These are phyloP conservation scores for Diarsia brunnea DNA, from an alignment of 2,888 invertebrate genomes.

Conservation along the genomic window DNA sequence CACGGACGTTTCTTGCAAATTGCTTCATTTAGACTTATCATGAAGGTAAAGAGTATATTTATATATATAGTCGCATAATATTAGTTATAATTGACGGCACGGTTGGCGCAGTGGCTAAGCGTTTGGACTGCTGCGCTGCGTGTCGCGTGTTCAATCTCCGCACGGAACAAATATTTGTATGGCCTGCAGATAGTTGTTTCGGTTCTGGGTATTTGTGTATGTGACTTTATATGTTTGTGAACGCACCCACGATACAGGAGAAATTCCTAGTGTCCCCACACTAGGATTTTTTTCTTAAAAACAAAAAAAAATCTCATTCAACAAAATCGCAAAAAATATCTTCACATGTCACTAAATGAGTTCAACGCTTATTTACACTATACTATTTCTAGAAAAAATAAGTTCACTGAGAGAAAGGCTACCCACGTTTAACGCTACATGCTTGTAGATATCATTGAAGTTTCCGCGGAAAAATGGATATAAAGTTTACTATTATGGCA, in stretches of 20 bases:
- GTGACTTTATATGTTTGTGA: too few relatives aligned
- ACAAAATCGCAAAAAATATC: neutral
- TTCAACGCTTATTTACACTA: neutral
- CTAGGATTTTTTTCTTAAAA: too few relatives aligned
- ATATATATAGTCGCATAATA: neutral
- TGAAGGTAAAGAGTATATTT: neutral
- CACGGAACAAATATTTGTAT: too few relatives aligned
- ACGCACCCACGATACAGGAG: too few relatives aligned
- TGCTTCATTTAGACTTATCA: neutral
- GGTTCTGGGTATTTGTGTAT: too few relatives aligned
- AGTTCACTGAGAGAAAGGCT: neutral
- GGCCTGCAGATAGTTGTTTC: too few relatives aligned
- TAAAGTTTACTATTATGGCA: conserved; percentile 29
- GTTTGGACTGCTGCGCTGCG: too few relatives aligned
- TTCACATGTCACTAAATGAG: neutral
- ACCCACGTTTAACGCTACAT: neutral
- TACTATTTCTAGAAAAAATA: neutral
- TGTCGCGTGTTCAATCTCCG: too few relatives aligned
- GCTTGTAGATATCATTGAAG: neutral
- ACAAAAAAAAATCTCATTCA: too few relatives aligned
- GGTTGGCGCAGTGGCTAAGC: too few relatives aligned
- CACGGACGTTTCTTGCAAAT: neutral
- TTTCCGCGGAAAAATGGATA: neutral
- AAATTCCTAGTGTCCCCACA: too few relatives aligned
- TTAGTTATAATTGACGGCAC: neutral